Conservation (phyloP, 1,140 invertebrate species). For the Drosophila hydei region DNA sequence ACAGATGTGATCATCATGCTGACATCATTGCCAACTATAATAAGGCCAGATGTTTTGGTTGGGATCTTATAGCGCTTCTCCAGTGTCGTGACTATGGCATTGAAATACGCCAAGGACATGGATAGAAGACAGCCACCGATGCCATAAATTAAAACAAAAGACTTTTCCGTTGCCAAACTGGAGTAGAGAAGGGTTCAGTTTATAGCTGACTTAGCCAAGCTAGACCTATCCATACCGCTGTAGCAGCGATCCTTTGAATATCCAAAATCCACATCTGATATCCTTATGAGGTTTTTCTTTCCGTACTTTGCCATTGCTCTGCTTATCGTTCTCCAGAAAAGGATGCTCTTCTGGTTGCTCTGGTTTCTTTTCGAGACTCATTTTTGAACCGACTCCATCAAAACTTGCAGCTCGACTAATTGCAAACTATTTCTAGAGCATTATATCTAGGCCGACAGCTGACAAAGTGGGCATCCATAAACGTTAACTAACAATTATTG, state of each 20-base stretch:
- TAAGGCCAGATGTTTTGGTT: slow-evolving; percentile 89
- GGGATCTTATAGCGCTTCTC: slow-evolving; percentile 93
- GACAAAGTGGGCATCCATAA: slow-evolving; percentile 5
- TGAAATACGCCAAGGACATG: slow-evolving; percentile 90
- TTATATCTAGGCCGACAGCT: slow-evolving; percentile 7
- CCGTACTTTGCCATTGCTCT: background rate
- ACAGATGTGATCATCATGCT: slow-evolving; percentile 61
- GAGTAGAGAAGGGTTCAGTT: background rate
- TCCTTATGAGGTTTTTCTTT: slow-evolving; percentile 72
- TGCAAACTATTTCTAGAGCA: background rate
- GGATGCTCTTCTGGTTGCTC: slow-evolving; percentile 26
- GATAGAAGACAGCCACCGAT: slow-evolving; percentile 89
- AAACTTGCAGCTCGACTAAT: slow-evolving; percentile 4
- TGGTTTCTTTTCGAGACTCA: slow-evolving; percentile 15
- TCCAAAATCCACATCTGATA: slow-evolving; percentile 87
- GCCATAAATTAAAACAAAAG: slow-evolving; percentile 89
- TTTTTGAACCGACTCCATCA: slow-evolving; percentile 7
- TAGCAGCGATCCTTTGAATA: slow-evolving; percentile 78
- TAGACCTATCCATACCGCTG: slow-evolving; percentile 38
- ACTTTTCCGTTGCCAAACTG: slow-evolving; percentile 87
- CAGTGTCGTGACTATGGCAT: slow-evolving; percentile 90
- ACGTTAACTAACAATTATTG: background rate
- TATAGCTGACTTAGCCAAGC: too few species aligned
- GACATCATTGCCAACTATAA: slow-evolving; percentile 88
- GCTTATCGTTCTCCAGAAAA: slow-evolving; percentile 36